A percentile compares a stretch with the other conserved stretches of the same genome.
Evolutionary conservation across 2,888 invertebrate genomes (phyloP).

Genomic region (Aphrophora alni): DNA sequence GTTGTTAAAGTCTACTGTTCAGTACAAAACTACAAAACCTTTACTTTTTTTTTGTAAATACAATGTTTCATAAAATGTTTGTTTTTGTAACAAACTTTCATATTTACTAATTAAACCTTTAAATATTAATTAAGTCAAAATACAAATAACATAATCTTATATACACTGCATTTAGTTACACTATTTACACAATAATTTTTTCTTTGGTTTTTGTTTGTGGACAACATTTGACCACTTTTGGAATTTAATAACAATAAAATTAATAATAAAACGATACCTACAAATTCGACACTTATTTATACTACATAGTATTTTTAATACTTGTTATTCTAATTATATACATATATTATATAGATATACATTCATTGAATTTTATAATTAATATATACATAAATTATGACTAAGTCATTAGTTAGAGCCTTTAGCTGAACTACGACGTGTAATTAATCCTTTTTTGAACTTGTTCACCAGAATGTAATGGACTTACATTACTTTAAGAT

Average conservation of each 20-base stretch:
- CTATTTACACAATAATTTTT: slow-evolving; percentile 28
- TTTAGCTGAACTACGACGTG: no score
- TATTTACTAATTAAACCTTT: neutral
- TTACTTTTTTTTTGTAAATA: neutral
- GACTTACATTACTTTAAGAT: no score
- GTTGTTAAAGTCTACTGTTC: neutral
- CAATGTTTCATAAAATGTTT: no score
- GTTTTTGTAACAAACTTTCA: neutral
- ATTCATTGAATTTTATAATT: neutral
- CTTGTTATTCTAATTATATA: slow-evolving; percentile 21
- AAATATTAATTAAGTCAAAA: neutral
- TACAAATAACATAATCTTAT: slow-evolving; percentile 15
- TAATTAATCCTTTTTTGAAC: no score
- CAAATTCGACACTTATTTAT: neutral
- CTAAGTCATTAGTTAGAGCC: neutral
- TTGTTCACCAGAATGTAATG: no score
- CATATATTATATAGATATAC: slow-evolving; percentile 6
- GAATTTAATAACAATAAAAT: neutral
- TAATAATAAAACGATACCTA: neutral
- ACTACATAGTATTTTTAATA: neutral
- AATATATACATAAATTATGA: neutral
- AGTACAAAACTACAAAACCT: neutral
- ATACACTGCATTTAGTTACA: slow-evolving; percentile 28
- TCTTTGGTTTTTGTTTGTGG: slow-evolving; percentile 34
- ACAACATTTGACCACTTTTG: neutral